Conservation (phyloP, 2,888 invertebrate genomes). For the Ganaspis brasiliensis region DNA sequence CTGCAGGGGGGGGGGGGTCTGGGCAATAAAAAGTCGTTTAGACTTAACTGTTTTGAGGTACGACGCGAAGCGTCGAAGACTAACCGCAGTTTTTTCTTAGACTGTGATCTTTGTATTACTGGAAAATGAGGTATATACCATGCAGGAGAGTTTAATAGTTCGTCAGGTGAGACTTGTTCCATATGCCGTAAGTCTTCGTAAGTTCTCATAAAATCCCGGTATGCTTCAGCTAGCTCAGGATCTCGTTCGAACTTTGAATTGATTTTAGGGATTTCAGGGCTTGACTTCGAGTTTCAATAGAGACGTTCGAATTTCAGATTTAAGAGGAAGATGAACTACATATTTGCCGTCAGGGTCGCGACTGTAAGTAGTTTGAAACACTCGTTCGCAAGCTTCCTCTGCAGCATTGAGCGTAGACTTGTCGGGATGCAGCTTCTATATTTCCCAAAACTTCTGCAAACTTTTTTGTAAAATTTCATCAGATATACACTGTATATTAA, state of each 20-base stretch:
- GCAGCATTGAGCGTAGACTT: not conserved
- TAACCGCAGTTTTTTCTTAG: too few relatives aligned
- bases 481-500: too few relatives aligned
- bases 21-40: constrained; percentile 46
- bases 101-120: constrained; percentile 25
- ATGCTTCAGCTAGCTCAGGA: not conserved
- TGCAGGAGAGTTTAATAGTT: too few relatives aligned
- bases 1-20: constrained; percentile 46
- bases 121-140: constrained; percentile 53
- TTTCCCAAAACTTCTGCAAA: constrained; percentile 13
- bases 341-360: too few relatives aligned
- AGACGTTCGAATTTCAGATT: not conserved
- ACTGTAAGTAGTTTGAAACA: too few relatives aligned
- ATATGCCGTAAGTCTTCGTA: constrained; percentile 51
- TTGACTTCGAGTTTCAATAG: not conserved
- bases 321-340: constrained; percentile 11
- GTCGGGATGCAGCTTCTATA: not conserved
- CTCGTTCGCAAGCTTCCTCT: constrained; percentile 21
- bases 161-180: constrained; percentile 39
- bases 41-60: constrained; percentile 21
- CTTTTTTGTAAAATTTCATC: not conserved
- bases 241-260: not conserved
- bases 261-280: not conserved
- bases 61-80: constrained; percentile 49
- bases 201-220: constrained; percentile 39